Percentiles rank a stretch among this genome's conserved stretches.
Evolutionary conservation across 2,888 invertebrate species (phyloP).

Genomic region (Taphrorychus bicolor): DNA sequence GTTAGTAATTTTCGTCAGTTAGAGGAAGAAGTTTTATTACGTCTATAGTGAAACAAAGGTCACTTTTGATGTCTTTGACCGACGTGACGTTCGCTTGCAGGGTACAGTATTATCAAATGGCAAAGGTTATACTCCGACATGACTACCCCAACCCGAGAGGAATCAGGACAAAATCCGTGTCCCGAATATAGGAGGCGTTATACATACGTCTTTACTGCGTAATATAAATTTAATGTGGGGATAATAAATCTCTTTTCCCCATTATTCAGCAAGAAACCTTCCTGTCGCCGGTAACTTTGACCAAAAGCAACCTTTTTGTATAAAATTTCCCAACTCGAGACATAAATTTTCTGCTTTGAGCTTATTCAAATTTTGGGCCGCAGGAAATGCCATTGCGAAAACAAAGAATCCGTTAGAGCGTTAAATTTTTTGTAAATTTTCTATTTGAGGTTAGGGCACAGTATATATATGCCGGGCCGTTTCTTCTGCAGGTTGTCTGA

Average conservation of each 20-base stretch:
- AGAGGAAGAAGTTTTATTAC: too few species aligned
- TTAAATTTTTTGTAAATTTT: background rate
- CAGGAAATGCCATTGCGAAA: background rate
- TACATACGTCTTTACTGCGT: background rate
- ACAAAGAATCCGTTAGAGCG: background rate
- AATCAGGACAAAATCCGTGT: background rate
- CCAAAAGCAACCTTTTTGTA: constrained; percentile 14
- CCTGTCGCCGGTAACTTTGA: constrained; percentile 14
- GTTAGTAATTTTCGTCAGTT: background rate
- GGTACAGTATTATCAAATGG: too few species aligned
- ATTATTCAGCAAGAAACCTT: constrained; percentile 14
- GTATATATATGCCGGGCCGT: too few species aligned
- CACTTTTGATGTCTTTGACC: too few species aligned
- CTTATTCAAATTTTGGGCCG: background rate
- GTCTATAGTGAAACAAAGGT: background rate
- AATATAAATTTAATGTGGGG: constrained; percentile 4
- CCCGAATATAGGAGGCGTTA: background rate
- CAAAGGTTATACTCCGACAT: too few species aligned
- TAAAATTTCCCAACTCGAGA: constrained; percentile 12
- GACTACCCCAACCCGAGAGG: background rate
- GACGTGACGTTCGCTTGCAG: background rate
- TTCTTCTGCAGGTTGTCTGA: too few species aligned
- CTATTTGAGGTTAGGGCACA: too few species aligned
- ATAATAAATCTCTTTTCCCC: constrained; percentile 17
- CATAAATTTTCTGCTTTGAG: constrained; percentile 1